Percentiles rank a stretch among this genome's conserved stretches.
phyloP scores from a whole-genome alignment of 2,797 vertebrate species.

The Tauraco hartlaubi region DNA sequence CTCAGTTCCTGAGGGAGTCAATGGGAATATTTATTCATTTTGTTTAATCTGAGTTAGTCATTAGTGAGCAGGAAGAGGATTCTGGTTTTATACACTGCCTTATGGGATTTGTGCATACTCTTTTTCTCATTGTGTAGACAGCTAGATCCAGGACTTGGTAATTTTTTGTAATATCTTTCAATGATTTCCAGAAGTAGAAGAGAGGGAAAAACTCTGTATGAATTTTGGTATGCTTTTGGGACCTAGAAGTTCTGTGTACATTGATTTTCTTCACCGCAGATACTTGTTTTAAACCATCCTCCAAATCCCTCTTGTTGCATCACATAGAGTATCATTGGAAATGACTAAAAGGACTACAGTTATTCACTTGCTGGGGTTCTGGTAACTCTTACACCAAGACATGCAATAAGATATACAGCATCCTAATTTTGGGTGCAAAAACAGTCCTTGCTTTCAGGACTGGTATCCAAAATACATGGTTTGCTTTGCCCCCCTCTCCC shows the following conservation, averaged over 20 bases:
- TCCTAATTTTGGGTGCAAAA: background rate
- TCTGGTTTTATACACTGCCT: background rate
- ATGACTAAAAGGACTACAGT: background rate
- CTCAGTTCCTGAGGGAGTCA: background rate
- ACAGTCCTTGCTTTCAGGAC: background rate
- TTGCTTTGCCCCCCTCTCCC: fast-evolving
- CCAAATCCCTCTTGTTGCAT: background rate
- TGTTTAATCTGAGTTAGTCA: background rate
- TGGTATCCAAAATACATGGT: background rate
- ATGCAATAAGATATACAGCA: background rate
- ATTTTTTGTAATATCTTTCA: background rate
- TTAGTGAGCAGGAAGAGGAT: background rate
- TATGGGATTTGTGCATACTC: background rate
- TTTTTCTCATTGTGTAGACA: background rate
- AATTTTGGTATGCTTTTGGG: background rate
- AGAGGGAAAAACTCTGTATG: background rate
- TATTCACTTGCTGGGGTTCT: background rate
- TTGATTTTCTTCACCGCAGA: background rate
- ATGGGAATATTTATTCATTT: background rate
- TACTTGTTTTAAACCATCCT: background rate
- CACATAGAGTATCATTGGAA: background rate
- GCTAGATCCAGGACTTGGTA: background rate
- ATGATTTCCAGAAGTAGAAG: background rate
- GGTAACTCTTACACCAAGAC: background rate
- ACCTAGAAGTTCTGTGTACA: background rate